A percentile compares a stretch with the other conserved stretches of the same genome.
Evolutionary conservation across 2,113 vertebrate species (phyloP).

Genomic region (Chaetodon trifascialis): DNA sequence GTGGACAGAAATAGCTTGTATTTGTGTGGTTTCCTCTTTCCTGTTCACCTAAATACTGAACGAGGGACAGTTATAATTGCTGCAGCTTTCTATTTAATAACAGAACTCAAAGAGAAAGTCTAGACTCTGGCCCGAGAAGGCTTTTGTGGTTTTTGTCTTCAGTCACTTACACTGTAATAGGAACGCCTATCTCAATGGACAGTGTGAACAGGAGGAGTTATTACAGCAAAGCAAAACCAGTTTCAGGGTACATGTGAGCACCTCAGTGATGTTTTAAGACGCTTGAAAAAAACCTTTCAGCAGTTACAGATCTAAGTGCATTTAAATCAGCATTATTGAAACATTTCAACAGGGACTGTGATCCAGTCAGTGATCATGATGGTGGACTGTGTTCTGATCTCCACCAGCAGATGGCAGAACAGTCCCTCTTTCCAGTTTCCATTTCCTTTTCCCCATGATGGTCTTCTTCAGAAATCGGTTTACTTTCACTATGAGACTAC

Average conservation of each 20-base stretch:
- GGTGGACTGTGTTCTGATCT: background rate
- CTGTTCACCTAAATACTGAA: background rate
- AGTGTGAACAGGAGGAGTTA: background rate
- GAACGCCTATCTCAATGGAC: no score
- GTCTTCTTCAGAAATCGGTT: background rate
- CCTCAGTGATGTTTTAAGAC: no score
- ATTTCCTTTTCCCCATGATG: background rate
- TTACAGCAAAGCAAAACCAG: background rate
- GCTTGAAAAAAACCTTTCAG: background rate
- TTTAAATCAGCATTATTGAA: background rate
- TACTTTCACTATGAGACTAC: background rate
- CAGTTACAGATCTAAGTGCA: background rate
- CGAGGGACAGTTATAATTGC: background rate
- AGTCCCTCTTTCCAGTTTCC: background rate
- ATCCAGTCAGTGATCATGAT: background rate
- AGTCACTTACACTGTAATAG: background rate
- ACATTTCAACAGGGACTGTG: background rate
- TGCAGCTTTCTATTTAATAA: background rate
- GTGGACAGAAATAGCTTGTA: background rate
- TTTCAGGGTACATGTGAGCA: no score
- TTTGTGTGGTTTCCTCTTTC: background rate
- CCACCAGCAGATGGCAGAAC: constrained; percentile 55
- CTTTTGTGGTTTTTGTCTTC: background rate
- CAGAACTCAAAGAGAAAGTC: background rate
- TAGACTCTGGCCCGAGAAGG: background rate